Evolutionary conservation across 2,797 vertebrate species (phyloP), one percentile per base, ranked within the genome.

Genomic region (Argyrosomus regius): DNA sequence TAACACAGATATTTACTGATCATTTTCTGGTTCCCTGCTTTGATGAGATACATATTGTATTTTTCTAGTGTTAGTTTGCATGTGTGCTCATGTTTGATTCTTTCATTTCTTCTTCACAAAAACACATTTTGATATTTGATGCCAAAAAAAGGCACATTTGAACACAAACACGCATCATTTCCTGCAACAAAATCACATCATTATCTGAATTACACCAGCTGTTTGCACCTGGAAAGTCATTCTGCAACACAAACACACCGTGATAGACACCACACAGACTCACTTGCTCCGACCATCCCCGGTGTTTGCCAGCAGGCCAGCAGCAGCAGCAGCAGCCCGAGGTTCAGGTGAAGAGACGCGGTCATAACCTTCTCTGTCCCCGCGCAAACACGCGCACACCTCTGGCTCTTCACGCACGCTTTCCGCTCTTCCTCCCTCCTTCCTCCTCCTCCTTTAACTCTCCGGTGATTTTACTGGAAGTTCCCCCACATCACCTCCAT

Each of bases 241-340:
- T 0, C 22, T 43, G 17, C 7, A 50, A 31, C 10, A 10, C 43
- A 65, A 17, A 57, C 8, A 14, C 13, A 2, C 14, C 20, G 58
- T 4, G 9, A 4, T 0, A 43, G 3, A 13, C 12, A 31, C 17
- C 9, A 1, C 20, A 14, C 1, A 22, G 3, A 59, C 64, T 91
- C 68, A 93, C 91, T 92, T 53, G 72, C 92, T 80, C 50, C 81
- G 17, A 89, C 89, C 85, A 80, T 65, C 64, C 53, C 65, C 0
- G 87, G 82, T 11, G 84, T 80, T n/a, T 67, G 68, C 82, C 82
- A 87, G 88, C 86, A 91, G 89, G 86, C 83, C 82, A 91, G 81
- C 77, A 88, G 76, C 73, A 85, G 63, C 80, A 90, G 77, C 85
- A 87, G 72, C 86, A 91, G 84, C 84, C 87, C 73, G 50, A 43